Base-by-base conservation (phyloP, 2,113 vertebrate genomes). In the Delphinapterus leucas region DNA sequence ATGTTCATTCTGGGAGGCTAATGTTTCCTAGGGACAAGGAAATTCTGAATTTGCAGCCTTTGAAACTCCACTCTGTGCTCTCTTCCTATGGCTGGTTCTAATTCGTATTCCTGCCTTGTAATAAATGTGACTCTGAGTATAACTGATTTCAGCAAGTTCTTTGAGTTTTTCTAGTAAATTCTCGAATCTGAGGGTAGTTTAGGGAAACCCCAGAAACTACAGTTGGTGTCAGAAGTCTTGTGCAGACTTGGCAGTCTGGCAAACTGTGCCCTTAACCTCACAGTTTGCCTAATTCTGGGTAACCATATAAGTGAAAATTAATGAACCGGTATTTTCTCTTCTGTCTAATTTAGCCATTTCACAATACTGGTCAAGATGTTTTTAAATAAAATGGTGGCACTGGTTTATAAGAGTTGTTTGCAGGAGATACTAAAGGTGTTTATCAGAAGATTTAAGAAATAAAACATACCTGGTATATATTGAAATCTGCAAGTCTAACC, bases 401-500 rank as follows among this genome's bases (percentile, higher is more conserved):
- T 55, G 58, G 23, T 53, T 91, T 61, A 23, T 74, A 92, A 87
- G 8, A 92, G 63, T 41, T 87, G 23, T 3, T 87, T 74, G 18
- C 20, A 81, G 38, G 33, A 90, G 31, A 79, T 63, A 95, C 25
- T 26, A 31, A 95, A 87, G 31, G 17, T 90, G 10, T 67, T 87
- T 89, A 70, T 55, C 38, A 83, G 36, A 94, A 86, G 15, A 89
- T 44, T 47, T 83, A 63, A 85, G 84, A 98, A 97, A 68, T 94
- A 96, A 65, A 71, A 97, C 97, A 94, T 98, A 99, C 99, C 99
- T 99, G 99, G 98, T 99, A 99, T 98, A 99, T 99, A 98, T 99
- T 99, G 98, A 99, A 99, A 98, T 99, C 99, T 55, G 99, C 99
- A 98, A 99, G 99, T 98, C 99, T 99, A 98, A 99, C 99, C 97